These are phyloP conservation scores for Salvelinus sp. DNA, from an alignment of 2,113 vertebrate species.

Conservation along the genomic window DNA sequence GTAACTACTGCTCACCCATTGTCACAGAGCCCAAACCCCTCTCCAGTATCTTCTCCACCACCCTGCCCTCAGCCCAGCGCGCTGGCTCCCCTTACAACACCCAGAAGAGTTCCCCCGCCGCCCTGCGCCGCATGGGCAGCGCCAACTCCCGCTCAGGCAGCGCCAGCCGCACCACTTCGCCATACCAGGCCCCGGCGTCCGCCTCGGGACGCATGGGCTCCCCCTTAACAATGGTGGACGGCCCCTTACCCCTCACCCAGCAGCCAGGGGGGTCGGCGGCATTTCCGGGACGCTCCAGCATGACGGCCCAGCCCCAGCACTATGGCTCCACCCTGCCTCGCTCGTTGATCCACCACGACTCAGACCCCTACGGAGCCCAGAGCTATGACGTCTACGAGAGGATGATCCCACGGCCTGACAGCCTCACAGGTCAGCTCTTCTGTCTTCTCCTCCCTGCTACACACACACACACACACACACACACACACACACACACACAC, in stretches of 20 bases:
- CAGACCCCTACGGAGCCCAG: constrained; percentile 83
- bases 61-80: constrained; percentile 82
- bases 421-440: constrained; percentile 80
- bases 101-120: constrained; percentile 83
- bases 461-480: background rate
- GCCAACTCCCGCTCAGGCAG: constrained; percentile 73
- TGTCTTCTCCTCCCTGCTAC: background rate
- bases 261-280: constrained; percentile 65
- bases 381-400: constrained; percentile 91
- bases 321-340: constrained; percentile 85
- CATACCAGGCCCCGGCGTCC: constrained; percentile 72
- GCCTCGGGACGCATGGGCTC: constrained; percentile 78
- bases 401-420: constrained; percentile 88
- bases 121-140: constrained; percentile 81
- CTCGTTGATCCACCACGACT: constrained; percentile 71
- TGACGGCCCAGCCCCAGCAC: constrained; percentile 92
- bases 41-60: constrained; percentile 82
- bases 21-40: constrained; percentile 81
- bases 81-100: constrained; percentile 78
- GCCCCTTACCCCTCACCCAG: constrained; percentile 77
- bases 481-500: too few relatives aligned
- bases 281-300: constrained; percentile 84
- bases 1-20: constrained; percentile 82
- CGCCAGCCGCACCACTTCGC: constrained; percentile 72
- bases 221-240: constrained; percentile 80